Percentiles rank a stretch among this genome's conserved stretches.
Evolutionary conservation across 2,113 vertebrate genomes (phyloP).

Genomic region (Gasterosteus nipponicus): DNA sequence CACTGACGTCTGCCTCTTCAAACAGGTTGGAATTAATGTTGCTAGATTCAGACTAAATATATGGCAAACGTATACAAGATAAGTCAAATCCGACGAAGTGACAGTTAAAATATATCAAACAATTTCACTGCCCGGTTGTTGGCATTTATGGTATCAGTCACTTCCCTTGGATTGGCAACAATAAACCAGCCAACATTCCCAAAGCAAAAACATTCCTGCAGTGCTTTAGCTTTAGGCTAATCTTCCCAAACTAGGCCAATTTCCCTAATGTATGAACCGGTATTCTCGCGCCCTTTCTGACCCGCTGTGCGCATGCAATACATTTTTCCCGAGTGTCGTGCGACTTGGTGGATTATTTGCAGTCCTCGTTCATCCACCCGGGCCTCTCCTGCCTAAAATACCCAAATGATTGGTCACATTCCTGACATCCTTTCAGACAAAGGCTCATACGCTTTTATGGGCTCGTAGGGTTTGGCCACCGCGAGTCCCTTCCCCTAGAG

Average conservation of each 20-base stretch:
- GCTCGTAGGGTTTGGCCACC: slow-evolving; percentile 64
- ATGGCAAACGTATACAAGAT: slow-evolving; percentile 28
- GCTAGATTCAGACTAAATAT: slow-evolving; percentile 24
- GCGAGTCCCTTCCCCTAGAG: slow-evolving; percentile 61
- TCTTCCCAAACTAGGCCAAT: slow-evolving; percentile 96
- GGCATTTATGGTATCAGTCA: slow-evolving; percentile 75
- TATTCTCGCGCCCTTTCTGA: slow-evolving; percentile 82
- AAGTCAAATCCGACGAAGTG: slow-evolving; percentile 36
- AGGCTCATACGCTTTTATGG: slow-evolving; percentile 70
- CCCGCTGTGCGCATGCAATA: slow-evolving; percentile 77
- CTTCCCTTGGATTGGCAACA: slow-evolving; percentile 77
- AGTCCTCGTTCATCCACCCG: slow-evolving; percentile 86
- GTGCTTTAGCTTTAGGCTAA: slow-evolving; percentile 86
- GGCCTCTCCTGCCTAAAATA: slow-evolving; percentile 83
- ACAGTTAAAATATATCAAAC: slow-evolving; percentile 43
- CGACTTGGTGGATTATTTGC: slow-evolving; percentile 83
- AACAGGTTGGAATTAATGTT: slow-evolving; percentile 14
- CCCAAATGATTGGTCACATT: slow-evolving; percentile 84
- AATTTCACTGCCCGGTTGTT: slow-evolving; percentile 49
- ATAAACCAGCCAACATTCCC: slow-evolving; percentile 80
- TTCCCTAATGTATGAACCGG: slow-evolving; percentile 81
- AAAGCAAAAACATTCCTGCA: slow-evolving; percentile 86
- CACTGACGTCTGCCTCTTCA: slow-evolving; percentile 13
- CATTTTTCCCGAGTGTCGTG: slow-evolving; percentile 79
- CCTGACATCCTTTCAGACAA: slow-evolving; percentile 74